Evolutionary conservation across 2,888 invertebrate species (phyloP), one percentile per base, ranked within the genome.

Genomic region (Lampropteryx suffumata): DNA sequence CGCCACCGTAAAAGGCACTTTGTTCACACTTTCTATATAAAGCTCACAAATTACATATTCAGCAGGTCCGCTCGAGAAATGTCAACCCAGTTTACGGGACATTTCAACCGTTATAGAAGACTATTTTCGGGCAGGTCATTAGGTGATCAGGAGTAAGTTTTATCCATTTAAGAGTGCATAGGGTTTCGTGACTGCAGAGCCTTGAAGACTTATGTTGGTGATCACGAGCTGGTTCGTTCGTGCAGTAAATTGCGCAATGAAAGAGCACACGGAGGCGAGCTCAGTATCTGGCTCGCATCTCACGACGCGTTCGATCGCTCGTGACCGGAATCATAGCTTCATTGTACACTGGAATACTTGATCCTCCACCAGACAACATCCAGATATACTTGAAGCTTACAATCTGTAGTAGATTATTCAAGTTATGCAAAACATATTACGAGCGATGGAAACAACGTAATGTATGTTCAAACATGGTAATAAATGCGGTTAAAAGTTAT

Each of bases 171-270:
- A 35, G 46, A 56, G 59, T 43, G 63, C 67, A 75, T 76, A 64
- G 65, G 64, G 60, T 73, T 74, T 82, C 82, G 79, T 83, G 79
- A 81, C 74, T 78, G 55, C 51, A 67, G 62, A 71, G 72, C 74
- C 78, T 78, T 76, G 74, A 73, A 79, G 76, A 79, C 4, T 17
- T 17, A 17, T 71, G 70, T 69, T 69, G 69, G 64, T 64, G 63
- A 80, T 82, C 81, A 82, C 79, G 80, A 84, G 67, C 64, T 62
- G 61, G 65, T 62, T 60, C 59, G 64, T 67, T 79, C 81, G 79
- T 83, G 82, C 82, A 77, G 73, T 75, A 77, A 83, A 83, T 86
- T 85, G 86, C 81, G 80, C 84, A 86, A 86, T 78, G 79, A 81
- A 81, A 78, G 77, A 76, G 75, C 77, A 73, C 70, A 68, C 67